Evolutionary conservation across 1,140 invertebrate genomes (phyloP).

Genomic region (Camponotus pennsylvanicus): DNA sequence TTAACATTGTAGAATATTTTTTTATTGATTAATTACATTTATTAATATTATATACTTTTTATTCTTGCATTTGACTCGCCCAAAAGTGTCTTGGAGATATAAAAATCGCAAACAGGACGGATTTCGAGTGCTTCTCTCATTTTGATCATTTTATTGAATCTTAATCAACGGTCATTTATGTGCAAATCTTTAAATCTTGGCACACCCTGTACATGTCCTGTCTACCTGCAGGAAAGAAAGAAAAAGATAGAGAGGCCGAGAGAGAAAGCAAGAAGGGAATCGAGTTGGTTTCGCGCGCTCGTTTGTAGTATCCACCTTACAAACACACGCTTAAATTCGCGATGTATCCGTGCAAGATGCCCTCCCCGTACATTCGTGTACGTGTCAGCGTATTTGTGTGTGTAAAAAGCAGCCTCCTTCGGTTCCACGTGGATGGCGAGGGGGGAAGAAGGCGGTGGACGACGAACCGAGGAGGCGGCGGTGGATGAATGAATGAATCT

Average conservation of each 20-base stretch:
- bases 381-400: not conserved
- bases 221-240: slow-evolving; percentile 56
- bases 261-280: slow-evolving; percentile 62
- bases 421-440: slow-evolving; percentile 45
- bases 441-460: slow-evolving; percentile 62
- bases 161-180: not conserved
- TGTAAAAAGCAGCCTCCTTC: slow-evolving; percentile 62
- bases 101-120: not conserved
- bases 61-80: not conserved
- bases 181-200: not conserved
- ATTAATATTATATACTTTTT: not conserved
- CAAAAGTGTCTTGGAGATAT: not conserved
- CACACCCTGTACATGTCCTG: slow-evolving; percentile 17
- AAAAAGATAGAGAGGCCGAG: slow-evolving; percentile 25
- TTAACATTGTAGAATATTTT: not conserved
- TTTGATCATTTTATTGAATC: not conserved
- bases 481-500: slow-evolving; percentile 85
- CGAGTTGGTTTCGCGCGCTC: slow-evolving; percentile 49
- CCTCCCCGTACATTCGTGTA: not conserved
- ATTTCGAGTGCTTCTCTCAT: not conserved
- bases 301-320: slow-evolving; percentile 41
- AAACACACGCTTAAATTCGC: slow-evolving; percentile 49
- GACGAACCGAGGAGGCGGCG: slow-evolving; percentile 66
- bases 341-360: slow-evolving; percentile 36
- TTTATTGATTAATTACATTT: not conserved